phyloP scores from a whole-genome alignment of 2,113 vertebrate genomes.

The Peromyscus polionotus region DNA sequence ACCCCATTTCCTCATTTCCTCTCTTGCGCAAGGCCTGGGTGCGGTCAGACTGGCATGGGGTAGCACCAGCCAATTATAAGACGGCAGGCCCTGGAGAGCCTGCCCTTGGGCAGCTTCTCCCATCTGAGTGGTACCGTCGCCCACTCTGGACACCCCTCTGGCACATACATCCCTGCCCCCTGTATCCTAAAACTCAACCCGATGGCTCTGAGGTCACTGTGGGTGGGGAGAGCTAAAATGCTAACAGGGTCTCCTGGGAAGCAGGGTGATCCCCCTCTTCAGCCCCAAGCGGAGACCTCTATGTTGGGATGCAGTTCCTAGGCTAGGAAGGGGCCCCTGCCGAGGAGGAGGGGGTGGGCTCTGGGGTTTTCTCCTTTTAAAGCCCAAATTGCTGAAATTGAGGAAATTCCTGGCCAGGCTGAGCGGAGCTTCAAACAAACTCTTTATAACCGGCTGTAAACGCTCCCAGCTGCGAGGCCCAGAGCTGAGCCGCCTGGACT shows the following conservation, averaged over 20 bases:
- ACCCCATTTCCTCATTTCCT: constrained; percentile 85
- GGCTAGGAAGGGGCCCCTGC: constrained; percentile 70
- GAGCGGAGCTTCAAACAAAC: constrained; percentile 87
- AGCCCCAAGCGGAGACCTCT: neutral
- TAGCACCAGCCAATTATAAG: constrained; percentile 77
- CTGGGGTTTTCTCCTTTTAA: constrained; percentile 83
- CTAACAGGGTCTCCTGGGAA: neutral
- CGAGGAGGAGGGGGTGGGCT: constrained; percentile 61
- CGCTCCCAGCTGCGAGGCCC: constrained; percentile 87
- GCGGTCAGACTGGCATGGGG: constrained; percentile 80
- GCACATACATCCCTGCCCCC: neutral
- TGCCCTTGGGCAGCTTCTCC: constrained; percentile 58
- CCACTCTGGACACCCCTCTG: neutral
- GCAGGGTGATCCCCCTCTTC: neutral
- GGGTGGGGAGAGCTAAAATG: neutral
- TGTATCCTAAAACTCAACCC: constrained; percentile 3
- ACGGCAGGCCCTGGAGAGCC: constrained; percentile 55
- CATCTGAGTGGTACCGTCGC: neutral
- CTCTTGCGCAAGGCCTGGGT: constrained; percentile 82
- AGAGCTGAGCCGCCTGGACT: constrained; percentile 66
- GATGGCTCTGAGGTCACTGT: neutral
- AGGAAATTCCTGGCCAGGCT: constrained; percentile 88
- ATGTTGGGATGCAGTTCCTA: neutral
- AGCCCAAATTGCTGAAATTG: constrained; percentile 89
- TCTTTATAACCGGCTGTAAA: constrained; percentile 89